Evolutionary conservation across 37 sponge, comb jelly and placozoan genomes (phyloP), one percentile per base, ranked within the genome.

Genomic region (Ephydatia muelleri): DNA sequence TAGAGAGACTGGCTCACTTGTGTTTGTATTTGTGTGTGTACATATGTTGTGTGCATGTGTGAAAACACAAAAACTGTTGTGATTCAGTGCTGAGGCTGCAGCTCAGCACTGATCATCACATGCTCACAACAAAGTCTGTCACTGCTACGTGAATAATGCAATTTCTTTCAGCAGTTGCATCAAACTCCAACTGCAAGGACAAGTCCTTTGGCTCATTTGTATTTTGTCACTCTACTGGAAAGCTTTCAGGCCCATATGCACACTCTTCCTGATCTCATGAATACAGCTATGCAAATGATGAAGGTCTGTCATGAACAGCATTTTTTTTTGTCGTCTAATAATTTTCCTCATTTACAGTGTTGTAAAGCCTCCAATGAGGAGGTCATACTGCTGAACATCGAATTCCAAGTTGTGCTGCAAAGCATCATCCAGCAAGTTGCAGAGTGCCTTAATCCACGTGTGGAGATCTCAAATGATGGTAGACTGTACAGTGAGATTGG

Each of bases 361-460:
- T 57, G 32, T 28, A 25, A 34, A 6, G 19, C 0, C 30, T 16
- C 65, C 14, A 25, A 21, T 2, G 78, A 35, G 3, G 87, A 87
- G 21, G 76, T 43, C 70, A 78, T 89, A 0, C 69, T 95, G 0
- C 79, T 92, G 33, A 88, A 84, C 39, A 88, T 96, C 28, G 96
- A 96, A 73, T 77, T 81, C 36, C 96, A 96, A 91, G 96, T 93
- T 34, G 88, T 96, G 19, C 31, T 88, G 8, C 96, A 96, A 71
- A 80, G 82, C 27, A 36, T 91, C 71, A 68, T 88, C 19, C 74
- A 81, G 73, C 49, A 80, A 43, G 67, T 81, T 26, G 86, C 92
- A 67, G 14, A 29, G 57, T 77, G 74, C 48, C 87, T 88, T 33
- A 76, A 67, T 68, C 73, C 90, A 14, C 0, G 65, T n/a, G n/a